These are phyloP conservation scores for Oryzias curvinotus DNA, from an alignment of 2,113 vertebrate genomes.

Conservation along the genomic window DNA sequence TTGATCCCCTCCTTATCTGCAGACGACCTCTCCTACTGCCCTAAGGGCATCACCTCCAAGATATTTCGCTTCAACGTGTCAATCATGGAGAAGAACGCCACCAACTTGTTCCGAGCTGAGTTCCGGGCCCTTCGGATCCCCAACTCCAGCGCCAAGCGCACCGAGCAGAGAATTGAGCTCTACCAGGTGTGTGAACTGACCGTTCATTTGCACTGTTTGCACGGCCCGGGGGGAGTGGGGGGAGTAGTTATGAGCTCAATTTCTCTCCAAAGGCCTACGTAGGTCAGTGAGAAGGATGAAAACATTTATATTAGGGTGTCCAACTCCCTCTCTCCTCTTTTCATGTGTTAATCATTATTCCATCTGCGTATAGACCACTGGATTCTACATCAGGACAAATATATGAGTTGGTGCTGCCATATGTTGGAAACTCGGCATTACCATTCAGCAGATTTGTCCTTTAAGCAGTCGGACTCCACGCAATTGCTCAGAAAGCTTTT, in stretches of 20 bases:
- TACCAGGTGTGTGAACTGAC: conserved; percentile 85
- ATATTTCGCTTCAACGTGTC: conserved; percentile 96
- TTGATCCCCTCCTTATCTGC: conserved; percentile 55
- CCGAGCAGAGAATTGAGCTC: conserved; percentile 94
- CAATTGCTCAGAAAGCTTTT: conserved; percentile 28
- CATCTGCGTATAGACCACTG: conserved; percentile 65
- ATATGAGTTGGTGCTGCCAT: conserved; percentile 63
- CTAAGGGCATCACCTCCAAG: conserved; percentile 91
- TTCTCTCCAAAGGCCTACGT: conserved; percentile 36
- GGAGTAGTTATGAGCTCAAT: conserved; percentile 32
- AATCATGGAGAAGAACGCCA: conserved; percentile 93
- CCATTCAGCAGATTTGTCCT: conserved; percentile 50
- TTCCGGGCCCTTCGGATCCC: conserved; percentile 90
- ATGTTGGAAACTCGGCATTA: conserved; percentile 64
- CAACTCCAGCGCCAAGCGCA: conserved; percentile 86
- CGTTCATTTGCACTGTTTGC: conserved; percentile 38
- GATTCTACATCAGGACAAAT: conserved; percentile 68
- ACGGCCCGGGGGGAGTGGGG: not conserved
- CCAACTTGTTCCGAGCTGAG: conserved; percentile 94
- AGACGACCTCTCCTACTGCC: conserved; percentile 90
- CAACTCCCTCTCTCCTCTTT: conserved; percentile 47
- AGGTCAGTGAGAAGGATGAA: conserved; percentile 61
- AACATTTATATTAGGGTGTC: conserved; percentile 67
- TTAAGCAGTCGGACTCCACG: conserved; percentile 56
- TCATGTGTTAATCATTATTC: conserved; percentile 68